Evolutionary conservation across 1,140 invertebrate species (phyloP), one percentile per base, ranked within the genome.

Genomic region (Epicauta chinensis): DNA sequence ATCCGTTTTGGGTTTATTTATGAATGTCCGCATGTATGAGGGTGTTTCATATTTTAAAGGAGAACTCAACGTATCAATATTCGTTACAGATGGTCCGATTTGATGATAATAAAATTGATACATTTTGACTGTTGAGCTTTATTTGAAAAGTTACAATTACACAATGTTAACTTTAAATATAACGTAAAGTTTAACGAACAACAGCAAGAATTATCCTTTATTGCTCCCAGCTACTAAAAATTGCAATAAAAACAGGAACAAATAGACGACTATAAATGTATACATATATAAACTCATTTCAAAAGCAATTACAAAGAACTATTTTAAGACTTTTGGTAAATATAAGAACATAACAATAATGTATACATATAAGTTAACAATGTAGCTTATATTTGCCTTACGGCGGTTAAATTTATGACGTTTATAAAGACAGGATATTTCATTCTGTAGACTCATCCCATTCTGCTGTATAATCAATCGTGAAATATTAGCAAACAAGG

Each of bases 261-360:
- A 47, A 54, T 42, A 42, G 13, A 37, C 45, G 36, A 42, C 35
- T 39, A 53, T 53, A n/a, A n/a, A n/a, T n/a, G n/a, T n/a, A n/a
- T n/a, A n/a, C 23, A 23, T 23, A 23, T 23, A 54, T 40, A 35
- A 54, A 54, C 50, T 55, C 50, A 55, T 55, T 55, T 43, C 40
- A 29, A 55, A 50, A 43, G 31, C 39, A 49, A 55, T 55, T 55
- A 55, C 53, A 55, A 55, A 50, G 46, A 55, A 50, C 39, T 50
- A 49, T 16, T 12, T 23, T 50, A 55, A 55, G 53, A 50, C 32
- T 50, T 48, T 48, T 31, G 13, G 40, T 29, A 55, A 55, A 55
- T 46, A 55, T 41, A 55, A 49, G 49, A 55, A 23, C 23, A 23
- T 7, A 55, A 55, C 53, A 37, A 55, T 23, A 7, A 5, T 23